Base-by-base conservation (phyloP, 2,797 vertebrate genomes). In the Liasis olivaceus region DNA sequence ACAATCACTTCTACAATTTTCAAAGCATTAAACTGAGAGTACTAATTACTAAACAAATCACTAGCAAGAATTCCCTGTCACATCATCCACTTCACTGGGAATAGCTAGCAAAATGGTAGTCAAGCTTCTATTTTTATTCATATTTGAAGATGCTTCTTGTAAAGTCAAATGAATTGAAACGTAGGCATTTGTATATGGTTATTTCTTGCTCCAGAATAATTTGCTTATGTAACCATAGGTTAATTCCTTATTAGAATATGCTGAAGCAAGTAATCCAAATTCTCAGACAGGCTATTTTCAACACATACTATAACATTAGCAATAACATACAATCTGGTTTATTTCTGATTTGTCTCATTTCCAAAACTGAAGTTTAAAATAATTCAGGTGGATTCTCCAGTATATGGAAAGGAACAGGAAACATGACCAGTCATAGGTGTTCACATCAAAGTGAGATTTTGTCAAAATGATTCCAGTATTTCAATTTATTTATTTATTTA, bases 161-260 rank as follows among this genome's bases (percentile, higher is more conserved):
- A 58, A 88, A 93, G 36, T 2, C 77, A 89, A 89, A 92, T 88
- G 85, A 31, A 62, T 90, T 93, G 2, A 89, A 62, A 14, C 13
- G 17, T 90, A 56, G 5, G 86, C 69, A 42, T 22, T 11, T 85
- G 0, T 58, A 72, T 60, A n/a, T 36, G 63, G 7, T 0, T 9
- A 87, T 59, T 87, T 17, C 20, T 93, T 88, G 2, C 58, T 51
- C 1, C 54, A 92, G 58, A 42, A 87, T 26, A 47, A 13, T 31
- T 59, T 36, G 42, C 6, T 69, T 90, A 63, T 22, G 92, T 11
- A 60, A 5, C 5, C 59, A 26, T 87, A 88, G 4, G 2, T 84
- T 59, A 9, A 0, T 62, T 91, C 28, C 85, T 1, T 89, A 77
- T 24, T 17, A 89, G 31, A 47, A 15, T 64, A 85, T 92, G 90